phyloP scores from a whole-genome alignment of 2,797 vertebrate genomes.

The Diglossa cyanea region DNA sequence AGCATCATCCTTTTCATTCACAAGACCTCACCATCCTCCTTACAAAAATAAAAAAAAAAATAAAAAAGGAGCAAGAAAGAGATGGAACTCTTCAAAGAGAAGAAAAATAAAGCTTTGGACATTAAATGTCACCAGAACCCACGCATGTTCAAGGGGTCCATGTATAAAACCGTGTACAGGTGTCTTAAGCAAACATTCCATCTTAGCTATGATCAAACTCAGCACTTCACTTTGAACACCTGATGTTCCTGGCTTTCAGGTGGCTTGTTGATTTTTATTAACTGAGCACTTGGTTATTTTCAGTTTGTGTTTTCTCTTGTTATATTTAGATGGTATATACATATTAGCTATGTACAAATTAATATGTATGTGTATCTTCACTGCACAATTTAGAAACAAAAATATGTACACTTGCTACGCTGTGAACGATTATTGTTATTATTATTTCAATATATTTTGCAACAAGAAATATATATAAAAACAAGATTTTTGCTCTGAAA shows the following conservation, averaged over 20 bases:
- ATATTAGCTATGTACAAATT: neutral
- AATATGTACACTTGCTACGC: neutral
- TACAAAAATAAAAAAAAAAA: neutral
- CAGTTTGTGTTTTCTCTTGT: neutral
- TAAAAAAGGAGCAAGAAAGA: neutral
- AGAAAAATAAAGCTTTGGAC: neutral
- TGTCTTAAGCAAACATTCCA: neutral
- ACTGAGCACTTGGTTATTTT: neutral
- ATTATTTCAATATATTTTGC: neutral
- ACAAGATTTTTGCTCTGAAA: neutral
- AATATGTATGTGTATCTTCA: neutral
- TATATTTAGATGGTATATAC: neutral
- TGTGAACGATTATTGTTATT: neutral
- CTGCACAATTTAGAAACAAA: neutral
- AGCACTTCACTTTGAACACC: neutral
- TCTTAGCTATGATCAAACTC: neutral
- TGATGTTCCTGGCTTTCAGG: neutral
- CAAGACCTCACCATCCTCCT: neutral
- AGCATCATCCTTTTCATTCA: neutral
- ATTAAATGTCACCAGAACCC: neutral
- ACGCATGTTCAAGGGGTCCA: rapidly evolving
- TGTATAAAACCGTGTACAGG: neutral
- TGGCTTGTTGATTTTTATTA: neutral
- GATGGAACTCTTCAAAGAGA: neutral
- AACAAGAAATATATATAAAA: neutral